These are phyloP conservation scores for Drosophila quinaria DNA, from an alignment of 2,888 invertebrate species.

Conservation along the genomic window DNA sequence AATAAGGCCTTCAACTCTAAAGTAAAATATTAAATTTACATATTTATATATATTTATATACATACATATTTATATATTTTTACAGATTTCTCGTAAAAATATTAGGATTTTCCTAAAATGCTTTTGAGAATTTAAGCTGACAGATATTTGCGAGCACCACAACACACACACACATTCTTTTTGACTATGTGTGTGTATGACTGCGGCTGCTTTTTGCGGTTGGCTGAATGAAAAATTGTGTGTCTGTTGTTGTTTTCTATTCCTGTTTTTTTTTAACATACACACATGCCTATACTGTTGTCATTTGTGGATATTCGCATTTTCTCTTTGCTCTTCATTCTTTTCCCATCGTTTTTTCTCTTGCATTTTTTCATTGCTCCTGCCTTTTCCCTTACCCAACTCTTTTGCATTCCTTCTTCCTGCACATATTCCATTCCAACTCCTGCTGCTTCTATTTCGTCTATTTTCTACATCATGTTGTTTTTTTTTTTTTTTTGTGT, in stretches of 20 bases:
- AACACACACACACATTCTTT: background rate
- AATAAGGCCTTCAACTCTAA: too few species aligned
- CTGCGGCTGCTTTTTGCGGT: background rate
- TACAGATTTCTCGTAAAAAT: background rate
- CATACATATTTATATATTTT: background rate
- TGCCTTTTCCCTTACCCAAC: background rate
- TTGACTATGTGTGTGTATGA: background rate
- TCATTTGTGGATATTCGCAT: conserved; percentile 56
- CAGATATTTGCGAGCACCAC: background rate
- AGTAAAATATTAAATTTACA: background rate
- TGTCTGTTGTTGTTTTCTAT: background rate
- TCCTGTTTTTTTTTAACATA: background rate
- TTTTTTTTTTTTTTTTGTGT: background rate
- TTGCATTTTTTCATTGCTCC: background rate
- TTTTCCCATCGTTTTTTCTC: background rate
- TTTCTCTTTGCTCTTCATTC: conserved; percentile 38
- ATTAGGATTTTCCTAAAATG: background rate
- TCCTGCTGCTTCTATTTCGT: background rate
- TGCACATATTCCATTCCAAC: background rate
- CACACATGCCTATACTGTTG: conserved; percentile 24
- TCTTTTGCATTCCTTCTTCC: background rate
- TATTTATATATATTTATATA: background rate
- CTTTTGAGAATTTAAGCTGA: background rate
- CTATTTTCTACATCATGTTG: too few species aligned
- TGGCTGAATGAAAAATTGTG: background rate